Percentiles rank a stretch among this genome's conserved stretches.
Evolutionary conservation across 2,113 vertebrate genomes (phyloP).

Genomic region (Asarcornis scutulata): DNA sequence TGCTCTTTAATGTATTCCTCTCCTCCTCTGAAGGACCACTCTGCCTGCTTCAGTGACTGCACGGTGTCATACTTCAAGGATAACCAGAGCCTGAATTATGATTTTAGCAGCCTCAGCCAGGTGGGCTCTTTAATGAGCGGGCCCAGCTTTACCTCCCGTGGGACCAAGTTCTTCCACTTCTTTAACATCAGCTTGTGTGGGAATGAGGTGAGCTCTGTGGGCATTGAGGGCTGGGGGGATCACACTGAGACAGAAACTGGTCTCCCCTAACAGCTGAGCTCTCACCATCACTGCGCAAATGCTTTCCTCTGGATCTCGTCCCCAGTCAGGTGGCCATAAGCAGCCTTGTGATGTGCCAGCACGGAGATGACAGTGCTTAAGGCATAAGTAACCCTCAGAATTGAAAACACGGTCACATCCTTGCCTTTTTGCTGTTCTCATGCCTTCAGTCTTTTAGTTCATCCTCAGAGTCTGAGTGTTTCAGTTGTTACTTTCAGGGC

Average conservation of each 20-base stretch:
- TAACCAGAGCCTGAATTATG: conserved; percentile 86
- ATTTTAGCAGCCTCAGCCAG: conserved; percentile 86
- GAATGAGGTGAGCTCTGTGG: conserved; percentile 82
- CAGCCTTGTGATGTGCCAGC: not conserved
- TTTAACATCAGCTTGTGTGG: conserved; percentile 98
- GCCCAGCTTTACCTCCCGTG: conserved; percentile 96
- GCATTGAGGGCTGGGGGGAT: not conserved
- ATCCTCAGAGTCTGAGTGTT: not conserved
- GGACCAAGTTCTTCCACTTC: conserved; percentile 95
- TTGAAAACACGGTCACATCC: not conserved
- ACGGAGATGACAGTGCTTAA: not conserved
- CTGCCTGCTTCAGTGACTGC: conserved; percentile 93
- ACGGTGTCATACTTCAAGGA: conserved; percentile 80
- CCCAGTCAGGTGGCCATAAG: not conserved
- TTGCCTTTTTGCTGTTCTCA: not conserved
- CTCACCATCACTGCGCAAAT: not conserved
- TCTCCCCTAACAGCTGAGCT: not conserved
- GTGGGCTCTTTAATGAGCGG: conserved; percentile 89
- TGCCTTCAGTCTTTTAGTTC: not conserved
- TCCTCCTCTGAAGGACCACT: conserved; percentile 85
- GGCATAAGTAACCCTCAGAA: not conserved
- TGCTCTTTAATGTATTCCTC: not conserved
- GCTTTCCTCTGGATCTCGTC: not conserved
- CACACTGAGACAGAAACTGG: not conserved
- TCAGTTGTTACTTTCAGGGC: not conserved